Percentiles rank a stretch among this genome's conserved stretches.
Conservation (phyloP, 2,113 vertebrate species). For the Bufo bufo region DNA sequence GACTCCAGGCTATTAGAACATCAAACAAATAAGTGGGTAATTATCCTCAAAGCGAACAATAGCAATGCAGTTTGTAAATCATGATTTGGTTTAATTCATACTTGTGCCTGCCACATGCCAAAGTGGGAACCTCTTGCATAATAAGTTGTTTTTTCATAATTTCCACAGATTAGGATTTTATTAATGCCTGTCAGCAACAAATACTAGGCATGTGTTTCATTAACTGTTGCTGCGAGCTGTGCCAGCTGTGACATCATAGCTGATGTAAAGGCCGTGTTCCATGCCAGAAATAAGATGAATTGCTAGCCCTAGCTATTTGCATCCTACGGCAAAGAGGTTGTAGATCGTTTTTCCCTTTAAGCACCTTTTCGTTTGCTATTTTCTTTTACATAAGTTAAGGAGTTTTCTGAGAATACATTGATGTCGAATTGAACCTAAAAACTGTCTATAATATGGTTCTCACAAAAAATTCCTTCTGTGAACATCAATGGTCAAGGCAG, state of each 20-base stretch:
- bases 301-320: constrained; percentile 61
- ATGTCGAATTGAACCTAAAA: too few species aligned
- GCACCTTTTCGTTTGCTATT: constrained; percentile 18
- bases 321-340: constrained; percentile 57
- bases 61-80: constrained; percentile 67
- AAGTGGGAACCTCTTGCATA: constrained; percentile 80
- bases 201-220: constrained; percentile 74
- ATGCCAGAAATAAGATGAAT: constrained; percentile 60
- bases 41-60: constrained; percentile 62
- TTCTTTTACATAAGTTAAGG: not conserved
- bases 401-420: too few species aligned
- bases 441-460: too few species aligned
- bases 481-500: too few species aligned
- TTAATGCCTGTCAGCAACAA: constrained; percentile 85
- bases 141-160: constrained; percentile 80
- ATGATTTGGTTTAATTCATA: constrained; percentile 66
- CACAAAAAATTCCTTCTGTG: too few species aligned
- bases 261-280: constrained; percentile 64
- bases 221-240: constrained; percentile 67
- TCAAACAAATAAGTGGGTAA: constrained; percentile 63
- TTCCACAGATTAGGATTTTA: constrained; percentile 85
- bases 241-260: constrained; percentile 66
- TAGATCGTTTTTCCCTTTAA: constrained; percentile 59
- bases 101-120: constrained; percentile 75
- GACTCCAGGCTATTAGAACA: constrained; percentile 67